These are phyloP conservation scores for Oscheius sp. DNA, from an alignment of 1,140 invertebrate genomes.

Conservation along the genomic window DNA sequence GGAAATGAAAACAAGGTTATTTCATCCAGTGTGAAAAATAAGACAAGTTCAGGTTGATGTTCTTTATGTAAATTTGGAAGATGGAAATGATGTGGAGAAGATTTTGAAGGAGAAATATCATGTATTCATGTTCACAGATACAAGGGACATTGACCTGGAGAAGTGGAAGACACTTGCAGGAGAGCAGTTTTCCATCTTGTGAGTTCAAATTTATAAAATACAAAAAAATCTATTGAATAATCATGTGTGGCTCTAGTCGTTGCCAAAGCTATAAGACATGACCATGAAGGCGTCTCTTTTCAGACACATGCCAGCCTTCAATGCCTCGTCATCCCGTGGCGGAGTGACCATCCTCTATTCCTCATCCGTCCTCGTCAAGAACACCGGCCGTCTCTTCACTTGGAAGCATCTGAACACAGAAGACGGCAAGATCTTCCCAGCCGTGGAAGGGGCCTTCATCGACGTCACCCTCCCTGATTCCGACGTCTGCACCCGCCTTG, in stretches of 20 bases:
- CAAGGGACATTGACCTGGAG: background rate
- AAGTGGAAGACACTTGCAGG: background rate
- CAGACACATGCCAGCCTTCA: slow-evolving; percentile 1
- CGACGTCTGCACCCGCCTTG: background rate
- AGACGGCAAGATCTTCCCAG: background rate
- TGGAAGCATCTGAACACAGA: slow-evolving; percentile 2
- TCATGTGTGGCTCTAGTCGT: background rate
- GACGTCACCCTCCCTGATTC: background rate
- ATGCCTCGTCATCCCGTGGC: background rate
- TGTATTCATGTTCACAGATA: background rate
- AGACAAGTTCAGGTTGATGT: background rate
- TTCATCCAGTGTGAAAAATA: no score
- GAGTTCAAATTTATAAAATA: background rate
- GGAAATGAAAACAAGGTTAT: background rate
- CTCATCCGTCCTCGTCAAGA: background rate
- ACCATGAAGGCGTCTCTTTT: background rate
- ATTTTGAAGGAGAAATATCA: background rate
- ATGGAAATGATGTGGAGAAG: background rate
- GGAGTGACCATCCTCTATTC: background rate
- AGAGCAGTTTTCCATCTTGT: background rate
- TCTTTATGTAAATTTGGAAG: background rate
- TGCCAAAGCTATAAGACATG: background rate
- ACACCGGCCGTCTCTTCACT: background rate
- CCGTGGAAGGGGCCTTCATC: background rate
- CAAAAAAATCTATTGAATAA: background rate